A percentile compares a stretch with the other conserved stretches of the same genome.
Evolutionary conservation across 2,113 vertebrate species (phyloP).

Genomic region (Protomyctophum bolini): DNA sequence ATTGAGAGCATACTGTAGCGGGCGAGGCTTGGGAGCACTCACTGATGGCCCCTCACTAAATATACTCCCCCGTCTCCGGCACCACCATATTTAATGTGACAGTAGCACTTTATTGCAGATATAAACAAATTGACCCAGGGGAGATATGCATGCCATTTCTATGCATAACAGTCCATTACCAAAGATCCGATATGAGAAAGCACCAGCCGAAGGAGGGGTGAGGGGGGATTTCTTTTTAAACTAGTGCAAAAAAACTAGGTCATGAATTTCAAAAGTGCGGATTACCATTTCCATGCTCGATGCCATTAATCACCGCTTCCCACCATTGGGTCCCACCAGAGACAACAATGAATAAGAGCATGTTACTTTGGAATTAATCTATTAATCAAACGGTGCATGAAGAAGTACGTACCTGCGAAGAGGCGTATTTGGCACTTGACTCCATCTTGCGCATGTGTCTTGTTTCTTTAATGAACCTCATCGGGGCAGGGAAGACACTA

Average conservation of each 20-base stretch:
- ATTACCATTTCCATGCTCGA: conserved; percentile 69
- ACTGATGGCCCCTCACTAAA: conserved; percentile 36
- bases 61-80: conserved; percentile 45
- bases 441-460: conserved; percentile 2
- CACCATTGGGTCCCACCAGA: conserved; percentile 66
- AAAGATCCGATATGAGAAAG: conserved; percentile 46
- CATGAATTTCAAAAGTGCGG: conserved; percentile 71
- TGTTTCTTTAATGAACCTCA: too few species aligned
- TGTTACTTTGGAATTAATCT: conserved; percentile 73
- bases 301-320: conserved; percentile 75
- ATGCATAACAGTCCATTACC: conserved; percentile 51
- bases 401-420: conserved; percentile 59
- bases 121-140: conserved; percentile 62
- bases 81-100: conserved; percentile 59
- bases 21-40: conserved; percentile 18
- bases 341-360: conserved; percentile 73
- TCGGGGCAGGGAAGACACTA: too few species aligned
- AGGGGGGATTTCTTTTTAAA: conserved; percentile 42
- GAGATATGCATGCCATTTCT: conserved; percentile 41
- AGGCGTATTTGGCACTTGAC: conserved; percentile 30
- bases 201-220: conserved; percentile 20
- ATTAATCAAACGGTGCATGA: conserved; percentile 74
- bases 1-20: conserved; percentile 11
- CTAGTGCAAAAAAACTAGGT: conserved; percentile 75
- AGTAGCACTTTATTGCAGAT: conserved; percentile 60